Evolutionary conservation across 2,888 invertebrate species (phyloP), one percentile per base, ranked within the genome.

Genomic region (Macrosiphum euphorbiae): DNA sequence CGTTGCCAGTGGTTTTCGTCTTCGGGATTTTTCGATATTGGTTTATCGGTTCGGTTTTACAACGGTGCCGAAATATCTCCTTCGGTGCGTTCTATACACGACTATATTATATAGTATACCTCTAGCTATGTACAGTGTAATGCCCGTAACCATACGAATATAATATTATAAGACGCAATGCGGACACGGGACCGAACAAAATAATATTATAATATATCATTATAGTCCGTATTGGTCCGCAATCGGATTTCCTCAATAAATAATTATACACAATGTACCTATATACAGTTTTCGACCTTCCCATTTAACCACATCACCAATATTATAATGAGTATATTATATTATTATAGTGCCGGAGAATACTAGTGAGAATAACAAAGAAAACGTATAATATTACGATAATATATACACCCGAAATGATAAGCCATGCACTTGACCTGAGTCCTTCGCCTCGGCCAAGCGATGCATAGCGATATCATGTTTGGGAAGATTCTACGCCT

Each of bases 21-120:
- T 58, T 88, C 26, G 41, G 88, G 88, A 58, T 88, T 88, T 88
- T 88, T 55, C 28, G 55, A 88, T 88, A 88, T 88, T 88, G 41
- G 55, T 58, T 88, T 88, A 88, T 88, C 55, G 88, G 55, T 55
- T 55, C 26, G 35, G 52, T 35, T 35, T 35, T 78, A 78, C 35
- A 35, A 78, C 20, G 35, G 35, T 35, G 35, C 35, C 78, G 35
- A 78, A 78, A 78, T 35, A 35, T 78, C 78, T 78, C 20, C 8
- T 5, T 3, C 47, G 47, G 16, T n/a, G n/a, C 8, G 20, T 35
- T 78, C 20, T 41, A 35, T 35, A 67, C 67, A 2, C 52, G 52
- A 52, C 52, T 5, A 55, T 55, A 52, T 16, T 5, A 55, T 55
- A 52, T 16, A 52, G 3, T 52, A 61, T 7, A 35, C 78, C 67